Evolutionary conservation across 2,888 invertebrate species (phyloP).

Genomic region (Rotaria magnacalcarata): DNA sequence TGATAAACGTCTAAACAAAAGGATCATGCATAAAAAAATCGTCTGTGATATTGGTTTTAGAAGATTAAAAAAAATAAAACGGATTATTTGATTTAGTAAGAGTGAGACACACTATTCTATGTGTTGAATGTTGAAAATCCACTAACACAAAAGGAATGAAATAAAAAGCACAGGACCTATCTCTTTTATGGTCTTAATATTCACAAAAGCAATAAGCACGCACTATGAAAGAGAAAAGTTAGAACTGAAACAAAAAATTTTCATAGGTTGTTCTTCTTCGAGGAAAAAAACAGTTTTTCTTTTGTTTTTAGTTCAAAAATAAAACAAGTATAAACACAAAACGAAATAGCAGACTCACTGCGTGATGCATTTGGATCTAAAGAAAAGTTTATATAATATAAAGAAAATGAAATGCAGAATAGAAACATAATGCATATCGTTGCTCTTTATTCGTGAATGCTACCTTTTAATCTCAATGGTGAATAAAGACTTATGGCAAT

Average conservation of each 20-base stretch:
- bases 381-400: neutral
- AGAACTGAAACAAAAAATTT: too few relatives aligned
- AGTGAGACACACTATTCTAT: slow-evolving; percentile 15
- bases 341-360: slow-evolving; percentile 2
- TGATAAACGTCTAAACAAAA: slow-evolving; percentile 16
- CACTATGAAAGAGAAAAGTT: neutral
- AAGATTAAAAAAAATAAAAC: neutral
- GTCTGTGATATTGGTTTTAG: neutral
- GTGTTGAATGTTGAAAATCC: neutral
- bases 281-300: neutral
- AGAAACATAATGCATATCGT: neutral
- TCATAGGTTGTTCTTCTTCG: too few relatives aligned
- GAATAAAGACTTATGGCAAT: slow-evolving; percentile 32
- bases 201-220: neutral
- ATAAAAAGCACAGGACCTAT: neutral
- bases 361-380: slow-evolving; percentile 37
- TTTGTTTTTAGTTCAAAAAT: neutral
- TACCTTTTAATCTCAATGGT: slow-evolving; percentile 36
- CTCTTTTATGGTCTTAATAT: neutral
- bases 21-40: neutral
- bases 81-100: neutral
- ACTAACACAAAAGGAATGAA: neutral
- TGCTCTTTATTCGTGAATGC: neutral
- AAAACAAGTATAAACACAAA: neutral
- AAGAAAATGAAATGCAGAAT: neutral